A percentile compares a stretch with the other conserved stretches of the same genome.
phyloP scores from a whole-genome alignment of 1,140 invertebrate genomes.

The Saccostrea glomerata region DNA sequence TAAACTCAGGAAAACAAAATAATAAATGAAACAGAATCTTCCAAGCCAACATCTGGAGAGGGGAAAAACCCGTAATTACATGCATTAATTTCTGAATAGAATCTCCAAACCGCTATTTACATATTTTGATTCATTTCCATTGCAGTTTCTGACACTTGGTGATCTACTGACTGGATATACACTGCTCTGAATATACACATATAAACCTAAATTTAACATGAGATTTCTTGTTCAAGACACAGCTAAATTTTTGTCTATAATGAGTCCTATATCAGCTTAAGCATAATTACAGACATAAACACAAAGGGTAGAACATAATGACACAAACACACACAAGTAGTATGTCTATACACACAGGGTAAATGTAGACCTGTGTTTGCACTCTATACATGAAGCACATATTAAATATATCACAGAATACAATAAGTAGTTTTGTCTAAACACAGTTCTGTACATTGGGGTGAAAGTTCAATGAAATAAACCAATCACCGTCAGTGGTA shows the following conservation, averaged over 20 bases:
- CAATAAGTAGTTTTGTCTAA: background rate
- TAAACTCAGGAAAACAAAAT: background rate
- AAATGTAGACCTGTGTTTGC: background rate
- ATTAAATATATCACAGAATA: conserved; percentile 31
- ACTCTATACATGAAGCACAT: background rate
- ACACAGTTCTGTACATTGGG: conserved; percentile 4
- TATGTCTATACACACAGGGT: background rate
- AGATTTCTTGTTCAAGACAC: background rate
- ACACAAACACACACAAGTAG: too few relatives aligned
- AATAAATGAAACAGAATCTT: background rate
- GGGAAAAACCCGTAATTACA: background rate
- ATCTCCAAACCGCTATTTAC: background rate
- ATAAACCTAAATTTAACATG: background rate
- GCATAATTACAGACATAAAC: background rate
- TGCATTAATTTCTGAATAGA: background rate
- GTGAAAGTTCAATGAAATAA: background rate
- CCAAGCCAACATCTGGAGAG: background rate
- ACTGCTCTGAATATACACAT: background rate
- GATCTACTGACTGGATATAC: background rate
- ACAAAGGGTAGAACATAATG: background rate
- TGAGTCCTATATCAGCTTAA: background rate
- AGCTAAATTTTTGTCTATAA: background rate
- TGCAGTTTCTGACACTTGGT: background rate
- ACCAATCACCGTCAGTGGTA: conserved; percentile 45
- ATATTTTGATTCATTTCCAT: conserved; percentile 25